Percentiles rank a stretch among this genome's conserved stretches.
Conservation (phyloP, 2,113 vertebrate species). For the Emydocephalus ijimae region DNA sequence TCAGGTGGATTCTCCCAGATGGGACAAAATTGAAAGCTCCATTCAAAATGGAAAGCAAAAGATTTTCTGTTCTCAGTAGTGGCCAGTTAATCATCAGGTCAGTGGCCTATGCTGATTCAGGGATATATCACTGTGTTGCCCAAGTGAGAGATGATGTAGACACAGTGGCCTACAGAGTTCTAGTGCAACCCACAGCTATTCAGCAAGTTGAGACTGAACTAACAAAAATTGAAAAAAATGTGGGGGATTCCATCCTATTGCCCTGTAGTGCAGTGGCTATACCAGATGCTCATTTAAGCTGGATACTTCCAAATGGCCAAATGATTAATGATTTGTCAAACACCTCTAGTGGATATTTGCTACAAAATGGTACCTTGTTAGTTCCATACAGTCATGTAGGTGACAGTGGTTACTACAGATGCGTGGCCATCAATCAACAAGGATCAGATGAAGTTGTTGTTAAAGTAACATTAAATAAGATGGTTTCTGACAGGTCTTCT, state of each 20-base stretch:
- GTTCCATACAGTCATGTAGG: slow-evolving; percentile 67
- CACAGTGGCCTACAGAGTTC: slow-evolving; percentile 66
- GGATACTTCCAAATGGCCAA: slow-evolving; percentile 79
- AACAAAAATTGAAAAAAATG: slow-evolving; percentile 59
- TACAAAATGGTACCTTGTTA: slow-evolving; percentile 74
- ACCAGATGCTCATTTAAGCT: slow-evolving; percentile 82
- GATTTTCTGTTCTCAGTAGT: slow-evolving; percentile 69
- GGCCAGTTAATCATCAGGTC: slow-evolving; percentile 73
- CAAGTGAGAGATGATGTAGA: slow-evolving; percentile 71
- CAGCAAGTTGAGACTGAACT: slow-evolving; percentile 57
- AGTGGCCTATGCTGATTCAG: slow-evolving; percentile 70
- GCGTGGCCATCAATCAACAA: slow-evolving; percentile 80
- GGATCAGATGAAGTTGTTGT: slow-evolving; percentile 76
- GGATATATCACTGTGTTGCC: slow-evolving; percentile 82
- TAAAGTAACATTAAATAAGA: slow-evolving; percentile 69
- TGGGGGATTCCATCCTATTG: slow-evolving; percentile 69
- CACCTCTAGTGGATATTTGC: slow-evolving; percentile 63
- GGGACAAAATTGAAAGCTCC: slow-evolving; percentile 74
- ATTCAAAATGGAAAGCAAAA: slow-evolving; percentile 55
- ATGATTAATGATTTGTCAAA: slow-evolving; percentile 68
- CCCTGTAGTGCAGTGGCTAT: slow-evolving; percentile 70
- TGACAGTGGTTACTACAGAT: slow-evolving; percentile 84
- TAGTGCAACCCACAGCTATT: slow-evolving; percentile 70
- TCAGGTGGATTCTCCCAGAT: slow-evolving; percentile 82
- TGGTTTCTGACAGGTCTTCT: slow-evolving; percentile 58